A percentile compares a stretch with the other conserved stretches of the same genome.
These are phyloP conservation scores for Sitta carolinensis DNA, from an alignment of 2,797 vertebrate genomes.

Conservation along the genomic window DNA sequence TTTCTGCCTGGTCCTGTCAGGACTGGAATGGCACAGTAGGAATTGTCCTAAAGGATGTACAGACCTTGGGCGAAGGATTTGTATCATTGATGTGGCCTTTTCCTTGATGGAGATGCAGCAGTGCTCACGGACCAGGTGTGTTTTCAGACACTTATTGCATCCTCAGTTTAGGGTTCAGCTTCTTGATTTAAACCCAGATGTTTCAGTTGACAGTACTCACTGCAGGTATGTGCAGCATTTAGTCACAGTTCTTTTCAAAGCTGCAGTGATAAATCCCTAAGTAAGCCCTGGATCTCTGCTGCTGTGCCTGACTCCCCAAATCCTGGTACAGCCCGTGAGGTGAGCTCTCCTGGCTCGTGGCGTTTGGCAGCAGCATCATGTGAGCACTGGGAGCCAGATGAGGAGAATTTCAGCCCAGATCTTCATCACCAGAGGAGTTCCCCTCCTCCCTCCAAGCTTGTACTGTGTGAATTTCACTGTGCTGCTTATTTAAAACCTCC, in stretches of 20 bases:
- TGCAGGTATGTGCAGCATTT: background rate
- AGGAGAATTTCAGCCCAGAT: background rate
- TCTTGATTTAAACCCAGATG: background rate
- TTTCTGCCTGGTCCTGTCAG: background rate
- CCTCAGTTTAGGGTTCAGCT: background rate
- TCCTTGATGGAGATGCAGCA: background rate
- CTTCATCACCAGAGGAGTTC: background rate
- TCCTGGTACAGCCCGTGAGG: background rate
- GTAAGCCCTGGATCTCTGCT: background rate
- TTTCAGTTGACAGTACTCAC: background rate
- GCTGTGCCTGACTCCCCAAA: background rate
- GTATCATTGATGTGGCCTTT: background rate
- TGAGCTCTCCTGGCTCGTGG: background rate
- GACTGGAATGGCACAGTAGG: background rate
- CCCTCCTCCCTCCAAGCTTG: rapidly evolving
- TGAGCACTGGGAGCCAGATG: background rate
- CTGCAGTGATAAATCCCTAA: background rate
- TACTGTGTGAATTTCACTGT: background rate
- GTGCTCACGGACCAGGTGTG: background rate
- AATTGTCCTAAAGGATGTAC: background rate
- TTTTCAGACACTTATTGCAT: background rate
- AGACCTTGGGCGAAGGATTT: background rate
- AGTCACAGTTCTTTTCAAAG: background rate
- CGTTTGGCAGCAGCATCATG: background rate
- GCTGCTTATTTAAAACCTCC: background rate